Percentiles rank a stretch among this genome's conserved stretches.
Conservation (phyloP, 2,113 vertebrate species). For the Laterallus jamaicensis region DNA sequence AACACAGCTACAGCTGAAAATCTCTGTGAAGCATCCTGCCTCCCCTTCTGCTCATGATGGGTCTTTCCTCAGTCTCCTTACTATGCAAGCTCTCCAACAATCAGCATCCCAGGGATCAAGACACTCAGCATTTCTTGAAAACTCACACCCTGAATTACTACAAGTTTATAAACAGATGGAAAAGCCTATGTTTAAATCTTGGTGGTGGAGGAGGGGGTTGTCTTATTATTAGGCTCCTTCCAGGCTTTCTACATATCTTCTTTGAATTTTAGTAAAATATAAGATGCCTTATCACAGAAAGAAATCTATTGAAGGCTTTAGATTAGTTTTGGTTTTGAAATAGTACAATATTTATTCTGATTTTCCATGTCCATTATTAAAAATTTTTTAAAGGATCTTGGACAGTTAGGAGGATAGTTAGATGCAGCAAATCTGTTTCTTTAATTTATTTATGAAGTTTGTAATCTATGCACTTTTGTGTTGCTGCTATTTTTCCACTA, state of each 20-base stretch:
- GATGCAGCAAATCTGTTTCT: neutral
- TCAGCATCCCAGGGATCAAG: neutral
- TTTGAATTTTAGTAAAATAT: neutral
- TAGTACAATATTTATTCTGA: neutral
- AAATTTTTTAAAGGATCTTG: neutral
- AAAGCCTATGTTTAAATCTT: neutral
- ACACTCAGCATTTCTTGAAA: neutral
- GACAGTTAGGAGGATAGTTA: neutral
- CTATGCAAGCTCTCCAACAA: neutral
- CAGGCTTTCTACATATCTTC: neutral
- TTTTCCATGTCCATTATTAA: neutral
- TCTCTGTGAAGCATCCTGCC: neutral
- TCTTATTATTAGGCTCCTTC: neutral
- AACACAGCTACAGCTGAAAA: neutral
- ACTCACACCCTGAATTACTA: neutral
- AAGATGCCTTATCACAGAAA: conserved; percentile 10
- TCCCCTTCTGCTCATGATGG: neutral
- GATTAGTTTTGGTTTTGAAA: neutral
- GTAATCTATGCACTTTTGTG: conserved; percentile 46
- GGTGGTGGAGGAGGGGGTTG: neutral
- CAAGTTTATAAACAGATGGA: neutral
- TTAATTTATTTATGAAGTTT: conserved; percentile 43
- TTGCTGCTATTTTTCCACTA: conserved; percentile 54
- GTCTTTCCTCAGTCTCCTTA: neutral
- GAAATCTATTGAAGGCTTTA: neutral